Evolutionary conservation across 2,888 invertebrate genomes (phyloP).

Genomic region (Volucella inflata): DNA sequence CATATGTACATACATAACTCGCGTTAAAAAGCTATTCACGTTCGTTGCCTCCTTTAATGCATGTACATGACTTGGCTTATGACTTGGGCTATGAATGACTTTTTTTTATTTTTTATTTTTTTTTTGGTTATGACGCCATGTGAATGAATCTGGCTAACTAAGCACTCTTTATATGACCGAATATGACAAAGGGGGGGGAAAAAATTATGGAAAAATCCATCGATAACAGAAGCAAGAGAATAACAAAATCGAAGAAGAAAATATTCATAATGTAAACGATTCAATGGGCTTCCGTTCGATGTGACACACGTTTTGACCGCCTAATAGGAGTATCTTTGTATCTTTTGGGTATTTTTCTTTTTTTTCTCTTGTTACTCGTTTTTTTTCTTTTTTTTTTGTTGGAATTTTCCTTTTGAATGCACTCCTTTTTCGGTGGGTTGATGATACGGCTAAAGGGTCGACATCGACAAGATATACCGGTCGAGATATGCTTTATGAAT

Average conservation of each 20-base stretch:
- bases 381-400: not conserved
- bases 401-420: slow-evolving; percentile 51
- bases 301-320: slow-evolving; percentile 56
- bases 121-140: slow-evolving; percentile 44
- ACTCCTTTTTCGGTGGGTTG: slow-evolving; percentile 71
- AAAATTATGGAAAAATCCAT: slow-evolving; percentile 71
- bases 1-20: slow-evolving; percentile 9
- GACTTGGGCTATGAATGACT: not conserved
- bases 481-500: slow-evolving; percentile 59
- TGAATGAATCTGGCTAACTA: slow-evolving; percentile 47
- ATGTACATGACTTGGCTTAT: slow-evolving; percentile 29
- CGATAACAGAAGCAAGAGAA: slow-evolving; percentile 55
- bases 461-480: slow-evolving; percentile 44
- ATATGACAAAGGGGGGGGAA: slow-evolving; percentile 66
- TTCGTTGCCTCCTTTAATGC: slow-evolving; percentile 54
- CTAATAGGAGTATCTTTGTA: slow-evolving; percentile 33
- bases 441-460: slow-evolving; percentile 73
- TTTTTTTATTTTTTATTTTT: too few relatives aligned
- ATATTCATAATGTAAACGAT: slow-evolving; percentile 44
- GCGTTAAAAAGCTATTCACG: slow-evolving; percentile 74
- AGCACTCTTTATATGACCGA: slow-evolving; percentile 65
- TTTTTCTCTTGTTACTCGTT: slow-evolving; percentile 11
- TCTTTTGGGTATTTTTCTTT: slow-evolving; percentile 22
- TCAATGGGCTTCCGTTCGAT: slow-evolving; percentile 67
- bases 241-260: slow-evolving; percentile 52